Evolutionary conservation across 1,140 invertebrate species (phyloP), one percentile per base, ranked within the genome.

Genomic region (Bursaphelenchus mucronatus): DNA sequence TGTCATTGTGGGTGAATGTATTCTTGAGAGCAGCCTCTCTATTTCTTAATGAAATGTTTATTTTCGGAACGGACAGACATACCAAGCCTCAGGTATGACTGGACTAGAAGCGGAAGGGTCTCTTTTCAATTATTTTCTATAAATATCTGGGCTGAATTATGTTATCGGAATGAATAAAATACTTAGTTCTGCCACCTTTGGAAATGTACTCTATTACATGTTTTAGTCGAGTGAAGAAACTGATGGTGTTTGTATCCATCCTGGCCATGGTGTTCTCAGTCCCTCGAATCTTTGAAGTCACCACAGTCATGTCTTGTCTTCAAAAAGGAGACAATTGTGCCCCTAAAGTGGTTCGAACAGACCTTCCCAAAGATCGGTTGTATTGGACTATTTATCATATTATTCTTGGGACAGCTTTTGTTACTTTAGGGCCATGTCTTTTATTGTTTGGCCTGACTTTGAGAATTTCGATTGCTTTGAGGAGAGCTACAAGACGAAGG

Each of bases 301-400:
- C 47, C 7, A 75, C 64, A 15, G 69, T 50, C 9, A 9, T 30
- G 30, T 30, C 30, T 41, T 8, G 3, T 58, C 17, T 39, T 30
- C 11, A 21, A 45, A 17, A 49, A 39, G 10, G 5, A 21, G 59
- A 9, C 11, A 11, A 68, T 5, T 66, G 50, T 67, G 10, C 49
- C 15, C 64, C 43, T 13, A 0, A 44, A 8, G 8, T 55, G 6
- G 43, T 17, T 4, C 4, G 52, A 44, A 19, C 61, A 46, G 10
- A 30, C 17, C 47, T 15, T 62, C 44, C 11, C 10, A 41, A 47
- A 64, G 39, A 19, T 64, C 15, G 40, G 17, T 66, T 17, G 13
- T 78, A 78, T 52, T 78, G 76, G 72, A 76, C 70, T 39, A 56
- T 80, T 11, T 78, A 78, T 56, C 77, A 80, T 44, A 80, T 78